phyloP scores from a whole-genome alignment of 2,113 vertebrate species.

The Amia ocellicauda region DNA sequence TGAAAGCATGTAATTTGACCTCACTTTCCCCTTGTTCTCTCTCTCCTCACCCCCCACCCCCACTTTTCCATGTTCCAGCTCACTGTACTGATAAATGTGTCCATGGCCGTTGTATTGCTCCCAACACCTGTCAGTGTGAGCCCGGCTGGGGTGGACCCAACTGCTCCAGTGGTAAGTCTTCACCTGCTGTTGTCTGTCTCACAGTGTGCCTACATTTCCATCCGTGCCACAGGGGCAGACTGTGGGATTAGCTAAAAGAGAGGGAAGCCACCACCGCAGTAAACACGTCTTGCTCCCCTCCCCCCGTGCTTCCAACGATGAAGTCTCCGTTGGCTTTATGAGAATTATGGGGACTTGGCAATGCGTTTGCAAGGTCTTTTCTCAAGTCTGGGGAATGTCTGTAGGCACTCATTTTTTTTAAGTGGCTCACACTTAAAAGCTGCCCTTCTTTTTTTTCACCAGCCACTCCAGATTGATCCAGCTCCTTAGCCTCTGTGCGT shows the following conservation, averaged over 20 bases:
- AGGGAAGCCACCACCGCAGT: background rate
- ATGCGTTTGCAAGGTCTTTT: no score
- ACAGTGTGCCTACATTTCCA: background rate
- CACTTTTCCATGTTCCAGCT: constrained; percentile 65
- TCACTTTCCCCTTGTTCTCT: constrained; percentile 49
- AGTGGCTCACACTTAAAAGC: background rate
- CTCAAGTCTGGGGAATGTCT: background rate
- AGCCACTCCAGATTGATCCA: no score
- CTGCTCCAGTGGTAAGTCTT: constrained; percentile 95
- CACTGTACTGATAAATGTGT: constrained; percentile 92
- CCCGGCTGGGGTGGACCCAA: constrained; percentile 96
- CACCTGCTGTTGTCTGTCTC: constrained; percentile 77
- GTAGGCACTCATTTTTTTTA: background rate
- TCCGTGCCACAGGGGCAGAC: background rate
- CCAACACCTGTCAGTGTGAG: constrained; percentile 98
- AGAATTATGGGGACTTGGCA: no score
- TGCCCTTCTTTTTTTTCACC: background rate
- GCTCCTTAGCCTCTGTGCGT: no score
- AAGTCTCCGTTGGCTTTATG: no score
- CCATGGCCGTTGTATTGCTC: constrained; percentile 90
- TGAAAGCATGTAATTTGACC: constrained; percentile 37
- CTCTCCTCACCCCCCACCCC: constrained; percentile 37
- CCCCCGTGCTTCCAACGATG: no score
- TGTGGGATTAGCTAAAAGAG: background rate
- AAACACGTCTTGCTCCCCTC: background rate